Evolutionary conservation across 2,113 vertebrate species (phyloP), one percentile per base, ranked within the genome.

Genomic region (Machaerirhynchus nigripectus): DNA sequence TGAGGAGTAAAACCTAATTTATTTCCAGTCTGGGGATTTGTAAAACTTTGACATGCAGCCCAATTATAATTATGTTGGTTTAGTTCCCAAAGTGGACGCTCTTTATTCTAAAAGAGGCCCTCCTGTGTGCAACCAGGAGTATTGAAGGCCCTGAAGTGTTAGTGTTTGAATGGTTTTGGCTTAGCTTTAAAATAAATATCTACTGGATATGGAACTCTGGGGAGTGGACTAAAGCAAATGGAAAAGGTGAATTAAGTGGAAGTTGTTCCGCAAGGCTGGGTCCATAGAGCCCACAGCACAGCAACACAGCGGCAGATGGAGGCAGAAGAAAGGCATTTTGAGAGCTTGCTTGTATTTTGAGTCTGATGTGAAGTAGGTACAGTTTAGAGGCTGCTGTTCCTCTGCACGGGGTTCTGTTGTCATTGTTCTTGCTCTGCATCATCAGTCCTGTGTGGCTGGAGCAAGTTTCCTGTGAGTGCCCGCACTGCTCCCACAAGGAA

Each of bases 391-490:
- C 47, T 52, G 5, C 81, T 30, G 69, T 9, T 81, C 7, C 30
- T 37, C 31, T 57, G n/a, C 19, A 16, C 15, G 5, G 39, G 27
- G 33, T 13, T 64, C 26, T 35, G 47, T 24, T 4, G 5, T 46
- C 4, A 0, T 9, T 20, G 4, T 7, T 50, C 30, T 10, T 27
- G 6, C 71, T 33, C 67, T 53, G 85, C 75, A 35, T 65, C n/a
- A 4, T 22, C 61, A 40, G 35, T 8, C 33, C 44, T 9, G 11
- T 8, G 15, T 13, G 27, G 49, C 74, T 7, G 2, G 5, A 26
- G 53, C 0, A 2, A 22, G 21, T 4, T n/a, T 35, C 33, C 81
- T 37, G 44, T 0, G 0, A 18, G 55, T 0, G 1, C 44, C 60
- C 1, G 21, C 19, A 0, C 64, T 46, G 12, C 31, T 73, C 24